Evolutionary conservation across 2,888 invertebrate genomes (phyloP).

Genomic region (Tenodera sinensis): DNA sequence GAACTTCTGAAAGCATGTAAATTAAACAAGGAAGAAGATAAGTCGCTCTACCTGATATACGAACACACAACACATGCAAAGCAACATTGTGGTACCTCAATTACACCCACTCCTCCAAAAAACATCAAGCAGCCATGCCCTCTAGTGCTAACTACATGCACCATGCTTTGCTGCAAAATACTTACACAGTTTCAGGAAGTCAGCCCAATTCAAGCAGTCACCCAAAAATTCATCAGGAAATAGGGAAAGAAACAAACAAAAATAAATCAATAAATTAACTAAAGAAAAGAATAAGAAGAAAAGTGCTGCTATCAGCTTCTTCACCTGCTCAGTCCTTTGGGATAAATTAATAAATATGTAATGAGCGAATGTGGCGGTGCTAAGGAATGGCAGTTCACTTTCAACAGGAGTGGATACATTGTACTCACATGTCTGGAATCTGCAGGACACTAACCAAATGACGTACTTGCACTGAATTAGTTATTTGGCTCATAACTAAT

Average conservation of each 20-base stretch:
- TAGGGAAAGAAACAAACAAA: slow-evolving; percentile 25
- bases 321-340: not conserved
- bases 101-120: no score
- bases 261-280: slow-evolving; percentile 29
- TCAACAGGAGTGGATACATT: no score
- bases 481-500: no score
- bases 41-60: not conserved
- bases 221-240: slow-evolving; percentile 27
- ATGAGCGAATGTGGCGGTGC: no score
- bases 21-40: slow-evolving; percentile 34
- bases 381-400: no score
- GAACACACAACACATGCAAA: not conserved
- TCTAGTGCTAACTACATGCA: not conserved
- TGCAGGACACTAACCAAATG: no score
- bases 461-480: no score
- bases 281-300: not conserved
- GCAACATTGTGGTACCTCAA: not conserved
- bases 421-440: no score
- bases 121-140: not conserved
- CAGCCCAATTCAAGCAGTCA: slow-evolving; percentile 31
- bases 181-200: slow-evolving; percentile 27
- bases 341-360: not conserved
- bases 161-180: not conserved
- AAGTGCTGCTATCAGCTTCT: not conserved
- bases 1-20: slow-evolving; percentile 79